These are phyloP conservation scores for Druon quercuslanigerum DNA, from an alignment of 1,140 invertebrate genomes.

Conservation along the genomic window DNA sequence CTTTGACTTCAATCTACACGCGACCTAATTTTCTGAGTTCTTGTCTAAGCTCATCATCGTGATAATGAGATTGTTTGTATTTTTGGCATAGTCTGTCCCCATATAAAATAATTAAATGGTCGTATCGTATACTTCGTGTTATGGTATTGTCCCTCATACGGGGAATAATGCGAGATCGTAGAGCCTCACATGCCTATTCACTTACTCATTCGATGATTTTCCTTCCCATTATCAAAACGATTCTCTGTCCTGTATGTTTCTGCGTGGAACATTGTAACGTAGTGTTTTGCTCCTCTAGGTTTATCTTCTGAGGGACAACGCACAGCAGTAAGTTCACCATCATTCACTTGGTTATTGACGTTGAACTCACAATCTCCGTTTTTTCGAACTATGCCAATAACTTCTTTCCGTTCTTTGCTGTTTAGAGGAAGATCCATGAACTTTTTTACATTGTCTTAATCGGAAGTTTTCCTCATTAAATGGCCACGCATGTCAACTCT, in stretches of 20 bases:
- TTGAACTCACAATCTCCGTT: too few relatives aligned
- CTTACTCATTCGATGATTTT: constrained; percentile 38
- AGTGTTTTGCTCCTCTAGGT: too few relatives aligned
- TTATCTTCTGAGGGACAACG: too few relatives aligned
- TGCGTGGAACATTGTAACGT: constrained; percentile 31
- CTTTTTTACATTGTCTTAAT: too few relatives aligned
- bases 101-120: constrained; percentile 39
- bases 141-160: constrained; percentile 42
- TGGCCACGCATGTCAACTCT: too few relatives aligned
- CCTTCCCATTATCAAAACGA: constrained; percentile 7
- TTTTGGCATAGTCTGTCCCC: constrained; percentile 42
- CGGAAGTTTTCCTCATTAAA: too few relatives aligned
- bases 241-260: constrained; percentile 26
- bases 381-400: too few relatives aligned
- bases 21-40: constrained; percentile 36
- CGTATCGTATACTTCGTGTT: constrained; percentile 37
- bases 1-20: constrained; percentile 32
- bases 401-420: too few relatives aligned
- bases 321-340: too few relatives aligned
- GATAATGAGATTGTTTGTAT: constrained; percentile 16
- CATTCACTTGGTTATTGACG: too few relatives aligned
- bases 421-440: too few relatives aligned
- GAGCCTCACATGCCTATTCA: constrained; percentile 26
- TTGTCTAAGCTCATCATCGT: constrained; percentile 38
- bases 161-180: constrained; percentile 38